Evolutionary conservation across 2,797 vertebrate species (phyloP).

Genomic region (Gobionotothen gibberifrons): DNA sequence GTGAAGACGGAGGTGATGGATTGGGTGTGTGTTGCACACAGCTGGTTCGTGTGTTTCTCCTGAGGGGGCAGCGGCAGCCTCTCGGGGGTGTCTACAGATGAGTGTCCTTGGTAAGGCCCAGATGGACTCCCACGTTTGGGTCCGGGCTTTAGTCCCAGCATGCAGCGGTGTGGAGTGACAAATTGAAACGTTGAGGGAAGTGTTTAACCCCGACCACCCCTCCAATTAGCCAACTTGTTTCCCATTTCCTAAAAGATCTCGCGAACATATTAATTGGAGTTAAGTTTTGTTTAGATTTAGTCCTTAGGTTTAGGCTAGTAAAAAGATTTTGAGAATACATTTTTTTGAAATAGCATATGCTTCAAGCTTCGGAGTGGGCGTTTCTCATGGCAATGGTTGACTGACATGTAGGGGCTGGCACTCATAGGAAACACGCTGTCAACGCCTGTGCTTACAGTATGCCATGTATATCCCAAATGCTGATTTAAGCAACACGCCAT

Average conservation of each 20-base stretch:
- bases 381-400: constrained; percentile 13
- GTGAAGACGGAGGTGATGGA: constrained; percentile 39
- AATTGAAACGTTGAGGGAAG: constrained; percentile 77
- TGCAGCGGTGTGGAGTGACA: constrained; percentile 72
- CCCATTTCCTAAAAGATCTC: constrained; percentile 66
- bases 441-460: background rate
- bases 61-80: constrained; percentile 43
- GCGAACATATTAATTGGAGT: constrained; percentile 57
- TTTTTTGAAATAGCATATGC: background rate
- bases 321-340: constrained; percentile 24
- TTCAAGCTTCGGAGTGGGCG: background rate
- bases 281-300: constrained; percentile 43
- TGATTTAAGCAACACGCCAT: background rate
- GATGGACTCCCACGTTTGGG: constrained; percentile 45
- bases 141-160: constrained; percentile 51
- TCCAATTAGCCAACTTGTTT: constrained; percentile 73
- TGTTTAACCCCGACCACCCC: constrained; percentile 74
- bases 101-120: constrained; percentile 61
- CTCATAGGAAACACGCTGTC: background rate
- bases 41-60: constrained; percentile 67
- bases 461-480: background rate
- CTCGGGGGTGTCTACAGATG: constrained; percentile 52
- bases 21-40: constrained; percentile 60
- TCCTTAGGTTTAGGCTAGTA: constrained; percentile 22
- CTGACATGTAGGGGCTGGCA: background rate